phyloP scores from a whole-genome alignment of 2,797 vertebrate genomes.

The Poecilia gillii region DNA sequence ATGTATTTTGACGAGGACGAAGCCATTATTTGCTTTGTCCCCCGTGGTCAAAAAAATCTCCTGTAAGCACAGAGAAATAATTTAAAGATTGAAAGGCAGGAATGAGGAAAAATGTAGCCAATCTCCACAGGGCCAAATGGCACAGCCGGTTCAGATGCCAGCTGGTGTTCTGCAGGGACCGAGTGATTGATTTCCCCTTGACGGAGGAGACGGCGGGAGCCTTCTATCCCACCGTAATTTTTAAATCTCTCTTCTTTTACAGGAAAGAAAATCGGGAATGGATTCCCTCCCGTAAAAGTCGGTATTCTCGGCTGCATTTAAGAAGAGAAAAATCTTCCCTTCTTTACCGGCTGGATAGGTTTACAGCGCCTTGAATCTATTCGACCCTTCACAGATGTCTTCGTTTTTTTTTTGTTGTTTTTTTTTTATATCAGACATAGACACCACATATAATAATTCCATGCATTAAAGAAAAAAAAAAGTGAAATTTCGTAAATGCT shows the following conservation, averaged over 20 bases:
- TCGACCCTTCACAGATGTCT: not conserved
- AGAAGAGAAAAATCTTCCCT: constrained; percentile 20
- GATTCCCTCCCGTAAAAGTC: constrained; percentile 47
- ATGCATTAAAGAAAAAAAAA: not conserved
- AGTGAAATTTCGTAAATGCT: not conserved
- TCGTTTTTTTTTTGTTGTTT: not conserved
- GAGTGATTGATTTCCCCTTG: constrained; percentile 75
- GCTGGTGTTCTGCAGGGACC: constrained; percentile 69
- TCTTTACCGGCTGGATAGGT: constrained; percentile 12
- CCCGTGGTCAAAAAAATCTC: constrained; percentile 50
- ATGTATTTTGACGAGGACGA: constrained; percentile 27
- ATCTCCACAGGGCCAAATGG: constrained; percentile 63
- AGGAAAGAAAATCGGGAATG: constrained; percentile 34
- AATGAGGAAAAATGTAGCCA: constrained; percentile 48
- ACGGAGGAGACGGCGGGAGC: constrained; percentile 58
- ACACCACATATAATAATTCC: not conserved
- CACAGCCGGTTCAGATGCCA: constrained; percentile 63
- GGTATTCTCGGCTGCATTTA: constrained; percentile 43
- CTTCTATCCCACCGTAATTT: constrained; percentile 40
- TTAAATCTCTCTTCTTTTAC: constrained; percentile 43
- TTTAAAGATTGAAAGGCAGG: constrained; percentile 69
- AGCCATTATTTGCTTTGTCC: constrained; percentile 48
- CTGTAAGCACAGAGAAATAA: constrained; percentile 63
- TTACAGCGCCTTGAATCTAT: constrained; percentile 13
- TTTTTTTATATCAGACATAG: not conserved